Percentiles rank a stretch among this genome's conserved stretches.
Conservation (phyloP, 2,888 invertebrate species). For the Glaucopsyche alexis region DNA sequence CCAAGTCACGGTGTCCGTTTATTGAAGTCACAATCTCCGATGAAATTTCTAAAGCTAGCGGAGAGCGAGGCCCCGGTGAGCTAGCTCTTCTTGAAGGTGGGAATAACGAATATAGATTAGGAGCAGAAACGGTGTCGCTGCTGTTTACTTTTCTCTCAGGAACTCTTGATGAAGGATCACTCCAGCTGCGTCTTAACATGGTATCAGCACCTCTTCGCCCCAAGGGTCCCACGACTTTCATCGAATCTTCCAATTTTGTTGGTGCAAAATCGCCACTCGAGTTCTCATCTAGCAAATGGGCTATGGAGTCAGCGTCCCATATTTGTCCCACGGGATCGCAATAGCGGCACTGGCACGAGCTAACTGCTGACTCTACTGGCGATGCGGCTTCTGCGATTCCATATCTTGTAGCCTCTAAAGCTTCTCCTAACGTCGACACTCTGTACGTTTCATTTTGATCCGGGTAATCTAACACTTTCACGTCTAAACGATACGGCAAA, state of each 20-base stretch:
- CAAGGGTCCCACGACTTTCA: constrained; percentile 72
- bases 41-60: constrained; percentile 83
- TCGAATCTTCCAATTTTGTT: constrained; percentile 73
- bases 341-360: constrained; percentile 85
- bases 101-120: constrained; percentile 73
- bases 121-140: constrained; percentile 64
- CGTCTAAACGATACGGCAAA: constrained; percentile 70
- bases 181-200: constrained; percentile 81
- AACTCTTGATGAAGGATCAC: constrained; percentile 79
- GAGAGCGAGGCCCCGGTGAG: constrained; percentile 68
- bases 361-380: constrained; percentile 71
- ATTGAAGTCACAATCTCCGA: constrained; percentile 89
- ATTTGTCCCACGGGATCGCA: constrained; percentile 87
- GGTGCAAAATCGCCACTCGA: constrained; percentile 73
- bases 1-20: constrained; percentile 88
- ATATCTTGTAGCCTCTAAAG: constrained; percentile 72
- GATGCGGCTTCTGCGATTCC: constrained; percentile 69
- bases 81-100: constrained; percentile 65
- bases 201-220: constrained; percentile 67
- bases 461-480: constrained; percentile 69
- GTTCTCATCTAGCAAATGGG: constrained; percentile 71
- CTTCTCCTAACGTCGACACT: constrained; percentile 77
- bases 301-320: constrained; percentile 85
- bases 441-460: constrained; percentile 67
- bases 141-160: constrained; percentile 62